Evolutionary conservation across 2,797 vertebrate species (phyloP).

Genomic region (Cichlasoma orientale): DNA sequence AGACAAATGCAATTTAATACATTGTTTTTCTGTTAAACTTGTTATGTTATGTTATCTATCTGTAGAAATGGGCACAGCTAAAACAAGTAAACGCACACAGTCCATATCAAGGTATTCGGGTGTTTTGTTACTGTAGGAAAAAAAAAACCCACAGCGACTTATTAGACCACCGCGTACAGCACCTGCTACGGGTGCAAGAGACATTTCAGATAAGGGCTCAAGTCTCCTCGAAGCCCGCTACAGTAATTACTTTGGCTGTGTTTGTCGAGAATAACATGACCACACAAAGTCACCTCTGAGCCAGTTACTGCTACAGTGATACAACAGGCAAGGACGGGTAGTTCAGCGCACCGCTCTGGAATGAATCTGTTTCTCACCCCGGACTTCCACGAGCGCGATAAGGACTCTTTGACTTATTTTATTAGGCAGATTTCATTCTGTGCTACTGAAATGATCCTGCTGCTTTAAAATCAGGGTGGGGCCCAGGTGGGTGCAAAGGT

Average conservation of each 20-base stretch:
- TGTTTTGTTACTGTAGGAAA: not conserved
- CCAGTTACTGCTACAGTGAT: not conserved
- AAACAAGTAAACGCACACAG: slow-evolving; percentile 5
- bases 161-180: slow-evolving; percentile 46
- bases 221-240: slow-evolving; percentile 17
- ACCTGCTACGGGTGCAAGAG: slow-evolving; percentile 3
- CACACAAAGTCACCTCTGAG: slow-evolving; percentile 7
- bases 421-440: not conserved
- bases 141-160: slow-evolving; percentile 35
- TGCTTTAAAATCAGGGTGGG: not conserved
- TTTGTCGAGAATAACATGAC: slow-evolving; percentile 16
- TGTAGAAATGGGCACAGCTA: not conserved
- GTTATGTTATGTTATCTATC: not conserved
- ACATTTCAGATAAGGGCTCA: slow-evolving; percentile 5
- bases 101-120: not conserved
- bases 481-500: not conserved
- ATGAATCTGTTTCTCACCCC: not conserved
- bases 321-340: not conserved
- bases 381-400: not conserved
- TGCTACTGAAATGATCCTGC: not conserved
- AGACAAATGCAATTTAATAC: slow-evolving; percentile 5
- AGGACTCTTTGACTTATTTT: not conserved
- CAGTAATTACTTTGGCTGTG: slow-evolving; percentile 19
- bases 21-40: not conserved
- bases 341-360: not conserved